Conservation (phyloP, 1,140 invertebrate genomes). For the Mylabris phalerata region DNA sequence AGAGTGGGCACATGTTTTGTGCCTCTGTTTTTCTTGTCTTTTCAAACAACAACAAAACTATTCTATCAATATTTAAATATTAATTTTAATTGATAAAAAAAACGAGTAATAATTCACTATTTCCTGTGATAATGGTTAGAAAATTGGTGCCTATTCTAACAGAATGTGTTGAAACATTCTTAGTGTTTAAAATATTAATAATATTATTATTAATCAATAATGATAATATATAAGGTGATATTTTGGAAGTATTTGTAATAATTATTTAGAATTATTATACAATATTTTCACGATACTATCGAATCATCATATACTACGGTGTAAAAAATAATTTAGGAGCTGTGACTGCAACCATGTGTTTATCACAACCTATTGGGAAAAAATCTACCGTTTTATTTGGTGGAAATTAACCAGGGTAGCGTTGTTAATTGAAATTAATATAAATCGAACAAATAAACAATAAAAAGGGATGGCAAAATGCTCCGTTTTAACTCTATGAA, state of each 20-base stretch:
- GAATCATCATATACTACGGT: not conserved
- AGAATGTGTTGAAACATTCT: slow-evolving; percentile 28
- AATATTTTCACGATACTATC: not conserved
- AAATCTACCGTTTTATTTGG: not conserved
- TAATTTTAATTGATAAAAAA: not conserved
- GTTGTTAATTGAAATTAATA: slow-evolving; percentile 1
- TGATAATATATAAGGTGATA: not conserved
- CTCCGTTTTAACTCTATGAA: slow-evolving; percentile 10
- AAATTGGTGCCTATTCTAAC: slow-evolving; percentile 35
- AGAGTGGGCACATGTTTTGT: slow-evolving; percentile 32
- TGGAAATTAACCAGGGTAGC: not conserved
- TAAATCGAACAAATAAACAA: not conserved
- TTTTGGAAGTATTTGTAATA: not conserved
- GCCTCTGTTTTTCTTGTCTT: slow-evolving; percentile 12
- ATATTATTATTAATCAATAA: not conserved
- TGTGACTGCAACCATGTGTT: slow-evolving; percentile 24
- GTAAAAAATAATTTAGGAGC: slow-evolving; percentile 15
- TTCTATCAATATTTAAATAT: not conserved
- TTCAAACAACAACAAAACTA: not conserved
- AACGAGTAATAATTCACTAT: slow-evolving; percentile 2
- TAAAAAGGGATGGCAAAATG: slow-evolving; percentile 16
- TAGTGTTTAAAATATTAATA: not conserved
- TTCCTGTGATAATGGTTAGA: slow-evolving; percentile 34
- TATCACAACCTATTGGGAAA: too few species aligned
- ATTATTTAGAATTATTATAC: not conserved